Evolutionary conservation across 2,113 vertebrate species (phyloP).

Genomic region (Pavo muticus): DNA sequence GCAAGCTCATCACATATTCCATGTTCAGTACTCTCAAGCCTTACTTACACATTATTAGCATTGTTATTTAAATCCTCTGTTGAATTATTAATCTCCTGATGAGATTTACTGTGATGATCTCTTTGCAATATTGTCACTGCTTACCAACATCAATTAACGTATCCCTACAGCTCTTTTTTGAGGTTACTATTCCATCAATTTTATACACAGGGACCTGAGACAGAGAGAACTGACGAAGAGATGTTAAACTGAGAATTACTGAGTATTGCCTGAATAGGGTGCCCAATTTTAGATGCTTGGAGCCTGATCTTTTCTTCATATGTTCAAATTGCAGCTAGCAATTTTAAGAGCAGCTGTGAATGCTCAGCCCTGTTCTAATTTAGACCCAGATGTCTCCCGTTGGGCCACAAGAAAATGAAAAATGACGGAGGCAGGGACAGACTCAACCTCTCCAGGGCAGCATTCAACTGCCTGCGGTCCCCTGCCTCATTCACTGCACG

Average conservation of each 20-base stretch:
- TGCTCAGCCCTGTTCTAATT: constrained; percentile 28
- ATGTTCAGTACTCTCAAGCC: neutral
- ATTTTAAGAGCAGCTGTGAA: constrained; percentile 50
- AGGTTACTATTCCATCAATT: neutral
- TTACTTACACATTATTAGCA: neutral
- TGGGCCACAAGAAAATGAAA: constrained; percentile 30
- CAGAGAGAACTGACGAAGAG: neutral
- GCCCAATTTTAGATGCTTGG: neutral
- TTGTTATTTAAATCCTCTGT: neutral
- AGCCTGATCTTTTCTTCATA: neutral
- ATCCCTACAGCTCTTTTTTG: neutral
- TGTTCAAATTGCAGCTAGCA: neutral
- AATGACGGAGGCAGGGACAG: constrained; percentile 26
- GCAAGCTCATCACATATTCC: neutral
- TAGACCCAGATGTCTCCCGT: constrained; percentile 9
- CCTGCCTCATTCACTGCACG: neutral
- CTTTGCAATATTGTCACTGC: neutral
- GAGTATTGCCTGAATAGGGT: neutral
- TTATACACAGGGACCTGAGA: neutral
- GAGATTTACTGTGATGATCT: neutral
- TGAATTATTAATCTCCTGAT: constrained; percentile 20
- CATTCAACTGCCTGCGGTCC: neutral
- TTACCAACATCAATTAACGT: neutral
- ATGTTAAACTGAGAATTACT: neutral
- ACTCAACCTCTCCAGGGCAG: constrained; percentile 33